A percentile compares a stretch with the other conserved stretches of the same genome.
phyloP scores from a whole-genome alignment of 1,140 invertebrate genomes.

The Acromyrmex heyeri region DNA sequence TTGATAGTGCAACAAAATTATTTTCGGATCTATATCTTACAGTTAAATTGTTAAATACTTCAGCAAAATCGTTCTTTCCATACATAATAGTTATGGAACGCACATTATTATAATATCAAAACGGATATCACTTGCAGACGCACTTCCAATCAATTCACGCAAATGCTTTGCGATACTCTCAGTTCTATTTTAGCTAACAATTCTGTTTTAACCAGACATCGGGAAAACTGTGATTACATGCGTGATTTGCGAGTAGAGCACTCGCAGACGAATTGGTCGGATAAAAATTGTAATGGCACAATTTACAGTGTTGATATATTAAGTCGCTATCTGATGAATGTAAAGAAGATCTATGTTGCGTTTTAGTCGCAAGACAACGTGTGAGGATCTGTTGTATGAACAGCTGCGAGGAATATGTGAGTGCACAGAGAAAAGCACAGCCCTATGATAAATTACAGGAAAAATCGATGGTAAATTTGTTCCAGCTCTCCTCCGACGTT shows the following conservation, averaged over 20 bases:
- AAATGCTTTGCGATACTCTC: not conserved
- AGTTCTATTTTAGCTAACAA: not conserved
- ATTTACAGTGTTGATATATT: constrained; percentile 68
- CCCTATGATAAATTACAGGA: constrained; percentile 32
- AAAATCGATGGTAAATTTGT: constrained; percentile 59
- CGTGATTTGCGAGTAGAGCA: not conserved
- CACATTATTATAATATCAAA: not conserved
- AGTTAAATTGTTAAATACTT: too few species aligned
- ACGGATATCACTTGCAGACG: not conserved
- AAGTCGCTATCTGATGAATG: constrained; percentile 46
- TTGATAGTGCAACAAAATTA: too few species aligned
- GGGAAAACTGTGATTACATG: not conserved
- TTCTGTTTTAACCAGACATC: not conserved
- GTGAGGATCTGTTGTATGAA: constrained; percentile 66
- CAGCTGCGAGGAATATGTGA: constrained; percentile 69
- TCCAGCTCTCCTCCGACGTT: not conserved
- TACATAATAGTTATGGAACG: not conserved
- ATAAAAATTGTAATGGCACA: constrained; percentile 34
- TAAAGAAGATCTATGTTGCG: constrained; percentile 63
- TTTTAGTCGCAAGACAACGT: constrained; percentile 18
- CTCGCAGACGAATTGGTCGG: not conserved
- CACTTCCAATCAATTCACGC: not conserved
- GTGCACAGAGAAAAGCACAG: constrained; percentile 4
- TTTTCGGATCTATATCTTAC: too few species aligned
- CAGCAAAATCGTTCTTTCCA: too few species aligned